Evolutionary conservation across 2,888 invertebrate species (phyloP), one percentile per base, ranked within the genome.

Genomic region (Alentia gelatinosa): DNA sequence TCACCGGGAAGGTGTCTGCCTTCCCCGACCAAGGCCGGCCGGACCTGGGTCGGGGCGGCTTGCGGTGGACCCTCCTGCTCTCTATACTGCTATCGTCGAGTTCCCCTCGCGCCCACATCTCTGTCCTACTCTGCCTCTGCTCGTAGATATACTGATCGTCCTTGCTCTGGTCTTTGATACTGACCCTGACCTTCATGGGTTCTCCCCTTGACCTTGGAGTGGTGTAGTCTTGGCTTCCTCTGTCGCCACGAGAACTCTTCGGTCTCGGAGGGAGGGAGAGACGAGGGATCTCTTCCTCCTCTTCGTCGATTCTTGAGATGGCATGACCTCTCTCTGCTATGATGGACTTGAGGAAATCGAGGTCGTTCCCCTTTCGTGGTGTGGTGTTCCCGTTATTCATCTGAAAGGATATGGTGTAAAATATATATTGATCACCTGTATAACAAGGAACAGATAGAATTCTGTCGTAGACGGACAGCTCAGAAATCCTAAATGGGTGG

Each of bases 301-400:
- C 40, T 26, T 83, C 83, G 26, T 83, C 83, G 15, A 83, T 83
- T 4, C 39, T 30, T 1, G 83, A 83, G 39, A 83, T 83, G 23
- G 19, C 15, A 0, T 37, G 39, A n/a, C 75, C 37, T 3, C 23
- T 4, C 1, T 83, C 83, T 23, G 37, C 83, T 23, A 83, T 26
- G 83, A 83, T 83, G 1, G 83, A 26, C 83, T 83, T 83, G 4
- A 83, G 83, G 39, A 83, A 83, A 39, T 83, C 83, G 15, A 83
- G 83, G 26, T 83, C 83, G 39, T 23, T 23, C 1, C n/a, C 37
- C 83, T 40, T 37, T 3, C 83, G 1, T 19, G 83, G n/a, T 35
- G 83, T 23, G n/a, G n/a, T 83, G n/a, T 83, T 26, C 23, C 83
- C 39, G 39, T 3, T 40, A n/a, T 39, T 83, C 83, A 83, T 83